phyloP scores from a whole-genome alignment of 2,888 invertebrate species.

The Ditula angustiorana region DNA sequence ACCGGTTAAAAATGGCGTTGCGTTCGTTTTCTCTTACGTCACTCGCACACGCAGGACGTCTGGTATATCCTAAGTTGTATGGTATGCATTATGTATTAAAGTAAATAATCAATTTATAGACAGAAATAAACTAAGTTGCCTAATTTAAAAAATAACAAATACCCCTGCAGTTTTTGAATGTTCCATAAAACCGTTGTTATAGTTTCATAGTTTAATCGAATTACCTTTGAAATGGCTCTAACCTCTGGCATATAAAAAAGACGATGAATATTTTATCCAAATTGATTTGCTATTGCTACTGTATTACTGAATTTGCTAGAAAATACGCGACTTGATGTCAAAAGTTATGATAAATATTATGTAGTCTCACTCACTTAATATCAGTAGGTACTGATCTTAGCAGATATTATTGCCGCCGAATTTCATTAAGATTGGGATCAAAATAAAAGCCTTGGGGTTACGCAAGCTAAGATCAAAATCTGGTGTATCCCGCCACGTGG shows the following conservation, averaged over 20 bases:
- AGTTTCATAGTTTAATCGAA: conserved; percentile 9
- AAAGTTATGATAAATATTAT: neutral
- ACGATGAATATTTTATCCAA: conserved; percentile 4
- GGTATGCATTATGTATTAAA: neutral
- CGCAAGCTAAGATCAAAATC: conserved; percentile 18
- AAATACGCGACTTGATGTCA: neutral
- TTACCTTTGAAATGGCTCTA: conserved; percentile 11
- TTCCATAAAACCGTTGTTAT: conserved; percentile 10
- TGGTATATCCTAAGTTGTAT: too few species aligned
- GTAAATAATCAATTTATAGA: neutral
- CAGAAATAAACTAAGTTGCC: too few species aligned
- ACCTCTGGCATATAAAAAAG: neutral
- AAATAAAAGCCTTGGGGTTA: conserved; percentile 20
- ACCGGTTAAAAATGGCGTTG: too few species aligned
- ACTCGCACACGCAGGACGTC: too few species aligned
- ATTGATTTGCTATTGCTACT: conserved; percentile 22
- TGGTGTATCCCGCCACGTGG: conserved; percentile 11
- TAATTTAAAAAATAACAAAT: neutral
- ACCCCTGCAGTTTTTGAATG: conserved; percentile 5
- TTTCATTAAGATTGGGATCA: conserved; percentile 39
- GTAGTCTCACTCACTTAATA: neutral
- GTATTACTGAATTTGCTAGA: conserved; percentile 11
- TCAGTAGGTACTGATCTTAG: conserved; percentile 12
- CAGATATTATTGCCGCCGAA: conserved; percentile 24
- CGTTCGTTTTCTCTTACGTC: too few species aligned